Conservation (phyloP, 2,888 invertebrate genomes). For the Dioctria linearis region DNA sequence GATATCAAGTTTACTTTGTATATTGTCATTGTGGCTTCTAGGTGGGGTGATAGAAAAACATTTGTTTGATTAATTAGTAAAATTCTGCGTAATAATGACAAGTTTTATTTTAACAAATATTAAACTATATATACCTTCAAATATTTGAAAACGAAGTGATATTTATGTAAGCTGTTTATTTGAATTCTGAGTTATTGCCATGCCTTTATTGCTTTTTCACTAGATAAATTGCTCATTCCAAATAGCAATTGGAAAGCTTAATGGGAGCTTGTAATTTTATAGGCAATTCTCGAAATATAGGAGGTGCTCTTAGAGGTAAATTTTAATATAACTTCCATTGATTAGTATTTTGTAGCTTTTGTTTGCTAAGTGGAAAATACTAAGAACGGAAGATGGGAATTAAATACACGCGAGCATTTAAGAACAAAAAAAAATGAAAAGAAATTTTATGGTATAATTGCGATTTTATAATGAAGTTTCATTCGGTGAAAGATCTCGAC, state of each 20-base stretch:
- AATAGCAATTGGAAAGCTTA: too few species aligned
- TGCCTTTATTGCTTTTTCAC: neutral
- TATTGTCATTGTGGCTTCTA: neutral
- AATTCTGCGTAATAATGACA: neutral
- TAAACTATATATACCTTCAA: neutral
- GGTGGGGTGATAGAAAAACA: neutral
- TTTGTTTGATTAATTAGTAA: slow-evolving; percentile 36
- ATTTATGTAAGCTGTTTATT: slow-evolving; percentile 20
- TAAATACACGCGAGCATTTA: too few species aligned
- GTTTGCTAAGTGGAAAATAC: neutral
- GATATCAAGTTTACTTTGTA: neutral
- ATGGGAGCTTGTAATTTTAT: neutral
- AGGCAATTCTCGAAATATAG: neutral
- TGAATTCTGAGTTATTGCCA: slow-evolving; percentile 27
- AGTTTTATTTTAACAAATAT: neutral
- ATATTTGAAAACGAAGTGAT: slow-evolving; percentile 1
- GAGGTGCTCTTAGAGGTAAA: neutral
- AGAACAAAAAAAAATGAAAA: too few species aligned
- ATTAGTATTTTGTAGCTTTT: neutral
- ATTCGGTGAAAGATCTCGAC: too few species aligned
- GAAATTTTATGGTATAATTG: too few species aligned
- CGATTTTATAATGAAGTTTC: too few species aligned
- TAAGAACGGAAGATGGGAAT: too few species aligned
- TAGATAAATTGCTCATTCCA: neutral
- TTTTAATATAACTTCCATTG: neutral